A percentile compares a stretch with the other conserved stretches of the same genome.
Conservation (phyloP, 2,113 vertebrate species). For the Ciconia maguari region DNA sequence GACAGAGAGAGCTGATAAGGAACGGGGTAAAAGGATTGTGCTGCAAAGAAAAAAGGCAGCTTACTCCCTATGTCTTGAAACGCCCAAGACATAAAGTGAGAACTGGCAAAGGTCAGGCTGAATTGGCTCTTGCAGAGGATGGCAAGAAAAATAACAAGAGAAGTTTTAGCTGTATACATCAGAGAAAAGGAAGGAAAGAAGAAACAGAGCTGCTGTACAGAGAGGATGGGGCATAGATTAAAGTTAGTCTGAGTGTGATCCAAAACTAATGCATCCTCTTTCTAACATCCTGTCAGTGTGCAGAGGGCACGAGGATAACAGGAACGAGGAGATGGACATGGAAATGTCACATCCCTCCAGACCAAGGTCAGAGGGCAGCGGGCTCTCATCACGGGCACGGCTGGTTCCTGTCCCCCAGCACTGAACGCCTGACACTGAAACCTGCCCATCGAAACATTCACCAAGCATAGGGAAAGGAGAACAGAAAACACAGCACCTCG, state of each 20-base stretch:
- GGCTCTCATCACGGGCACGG: not conserved
- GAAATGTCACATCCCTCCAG: not conserved
- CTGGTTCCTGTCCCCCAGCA: not conserved
- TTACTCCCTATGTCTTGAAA: not conserved
- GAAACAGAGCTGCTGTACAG: not conserved
- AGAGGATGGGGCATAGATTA: not conserved
- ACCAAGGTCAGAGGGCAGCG: not conserved
- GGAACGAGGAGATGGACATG: not conserved
- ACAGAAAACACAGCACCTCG: not conserved
- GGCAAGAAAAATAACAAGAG: slow-evolving; percentile 6
- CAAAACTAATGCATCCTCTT: not conserved
- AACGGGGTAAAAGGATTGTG: not conserved
- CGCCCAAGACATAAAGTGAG: slow-evolving; percentile 13
- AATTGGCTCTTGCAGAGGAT: not conserved
- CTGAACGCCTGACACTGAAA: not conserved
- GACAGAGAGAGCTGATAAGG: not conserved
- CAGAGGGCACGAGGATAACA: not conserved
- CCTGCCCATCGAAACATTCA: not conserved
- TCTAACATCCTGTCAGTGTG: not conserved
- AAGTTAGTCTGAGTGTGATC: not conserved
- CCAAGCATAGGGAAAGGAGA: not conserved
- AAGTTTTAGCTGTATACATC: not conserved
- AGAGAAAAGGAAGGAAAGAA: not conserved
- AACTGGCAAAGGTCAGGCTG: slow-evolving; percentile 20
- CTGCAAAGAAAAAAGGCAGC: slow-evolving; percentile 8